A percentile compares a stretch with the other conserved stretches of the same genome.
phyloP scores from a whole-genome alignment of 2,113 vertebrate genomes.

The Podocnemis expansa region DNA sequence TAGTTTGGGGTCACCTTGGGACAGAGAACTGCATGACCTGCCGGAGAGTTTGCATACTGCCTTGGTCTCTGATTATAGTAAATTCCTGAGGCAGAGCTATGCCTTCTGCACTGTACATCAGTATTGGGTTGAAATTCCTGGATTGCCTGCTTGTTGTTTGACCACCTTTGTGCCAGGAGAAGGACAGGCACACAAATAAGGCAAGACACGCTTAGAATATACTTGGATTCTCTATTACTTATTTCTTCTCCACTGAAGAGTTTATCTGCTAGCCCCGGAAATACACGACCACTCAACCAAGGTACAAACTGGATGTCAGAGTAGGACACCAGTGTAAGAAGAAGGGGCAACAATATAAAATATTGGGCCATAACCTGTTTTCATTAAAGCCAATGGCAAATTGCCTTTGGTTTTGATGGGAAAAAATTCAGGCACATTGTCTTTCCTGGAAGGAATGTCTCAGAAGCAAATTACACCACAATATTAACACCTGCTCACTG shows the following conservation, averaged over 20 bases:
- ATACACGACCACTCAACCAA: background rate
- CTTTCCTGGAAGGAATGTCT: background rate
- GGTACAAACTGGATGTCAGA: background rate
- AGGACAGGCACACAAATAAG: background rate
- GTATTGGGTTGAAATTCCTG: too few relatives aligned
- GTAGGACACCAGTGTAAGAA: slow-evolving; percentile 21
- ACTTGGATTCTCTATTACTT: background rate
- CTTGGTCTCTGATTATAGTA: background rate
- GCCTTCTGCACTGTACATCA: too few relatives aligned
- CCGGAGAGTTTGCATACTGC: background rate
- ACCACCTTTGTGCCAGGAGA: accelerated
- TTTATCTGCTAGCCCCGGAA: background rate
- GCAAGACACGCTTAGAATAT: background rate
- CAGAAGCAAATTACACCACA: background rate
- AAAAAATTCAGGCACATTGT: background rate
- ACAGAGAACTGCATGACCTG: background rate
- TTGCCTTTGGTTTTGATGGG: background rate
- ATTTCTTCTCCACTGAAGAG: background rate
- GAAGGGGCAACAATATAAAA: background rate
- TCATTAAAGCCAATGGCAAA: background rate
- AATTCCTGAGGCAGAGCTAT: too few relatives aligned
- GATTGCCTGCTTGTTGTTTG: too few relatives aligned
- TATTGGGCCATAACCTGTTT: background rate
- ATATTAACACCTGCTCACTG: slow-evolving; percentile 19
- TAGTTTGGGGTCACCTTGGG: accelerated